Evolutionary conservation across 2,888 invertebrate species (phyloP), one percentile per base, ranked within the genome.

Genomic region (Phorcus lineatus): DNA sequence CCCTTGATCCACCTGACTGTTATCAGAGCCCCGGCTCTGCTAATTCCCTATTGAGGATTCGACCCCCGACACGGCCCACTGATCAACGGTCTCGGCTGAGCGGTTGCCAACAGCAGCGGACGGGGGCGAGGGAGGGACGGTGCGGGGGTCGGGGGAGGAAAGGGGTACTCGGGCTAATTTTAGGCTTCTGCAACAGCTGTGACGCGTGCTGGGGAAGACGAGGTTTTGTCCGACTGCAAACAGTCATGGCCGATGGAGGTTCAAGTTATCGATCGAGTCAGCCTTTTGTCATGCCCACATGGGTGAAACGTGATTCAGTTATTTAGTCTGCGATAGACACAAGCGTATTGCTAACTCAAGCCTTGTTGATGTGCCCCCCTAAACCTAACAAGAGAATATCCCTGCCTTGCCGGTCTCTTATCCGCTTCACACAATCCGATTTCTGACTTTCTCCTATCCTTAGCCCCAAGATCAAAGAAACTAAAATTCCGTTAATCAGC

Each of bases 121-220:
- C 13, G 62, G 62, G 57, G 62, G 28, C 13, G 62, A 24, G 24
- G 28, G 70, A 47, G 70, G 70, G 70, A 47, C 40, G 36, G 70
- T n/a, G 70, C 19, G 36, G 70, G 70, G 70, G 70, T 36, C 40
- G 70, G 70, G 70, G 70, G 40, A 24, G 40, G 70, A n/a, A 28
- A 36, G 70, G 62, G 62, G 55, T 40, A 54, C 53, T 40, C 55
- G 53, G 47, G 66, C 31, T 75, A 80, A 70, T 77, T 80, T 77
- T 77, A 54, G 52, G 55, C 66, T 16, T 76, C 57, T 74, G 82
- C 70, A 82, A 83, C 84, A 84, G 84, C 84, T 84, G 83, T 70
- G 81, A 47, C 83, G 79, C 80, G 83, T 80, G 84, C 79, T 81
- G 55, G 47, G 55, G 70, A 36, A 77, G 74, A 62, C 24, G 74